phyloP scores from a whole-genome alignment of 2,888 invertebrate genomes.

The Drosophila kuntzei region DNA sequence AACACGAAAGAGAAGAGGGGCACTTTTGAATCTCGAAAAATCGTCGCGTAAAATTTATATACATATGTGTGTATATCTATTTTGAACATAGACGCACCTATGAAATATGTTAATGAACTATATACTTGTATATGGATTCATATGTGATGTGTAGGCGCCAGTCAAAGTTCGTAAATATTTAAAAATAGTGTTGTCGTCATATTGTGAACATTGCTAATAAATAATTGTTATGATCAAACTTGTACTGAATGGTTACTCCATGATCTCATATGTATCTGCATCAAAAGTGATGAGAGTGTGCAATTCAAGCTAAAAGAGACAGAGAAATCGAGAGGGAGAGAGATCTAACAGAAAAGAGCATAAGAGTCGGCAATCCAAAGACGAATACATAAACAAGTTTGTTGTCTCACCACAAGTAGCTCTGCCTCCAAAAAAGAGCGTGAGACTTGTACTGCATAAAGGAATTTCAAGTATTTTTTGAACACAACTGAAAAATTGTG shows the following conservation, averaged over 20 bases:
- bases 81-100: constrained; percentile 27
- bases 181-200: constrained; percentile 28
- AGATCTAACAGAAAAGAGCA: not conserved
- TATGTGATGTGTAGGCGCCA: not conserved
- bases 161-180: constrained; percentile 18
- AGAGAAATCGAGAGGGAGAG: constrained; percentile 1
- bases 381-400: constrained; percentile 35
- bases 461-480: constrained; percentile 21
- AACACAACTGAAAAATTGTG: not conserved
- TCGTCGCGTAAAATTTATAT: constrained; percentile 23
- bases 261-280: constrained; percentile 46
- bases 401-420: not conserved
- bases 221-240: constrained; percentile 18
- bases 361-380: not conserved
- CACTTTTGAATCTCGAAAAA: constrained; percentile 8
- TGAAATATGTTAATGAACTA: constrained; percentile 27
- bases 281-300: constrained; percentile 9
- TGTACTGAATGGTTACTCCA: constrained; percentile 12
- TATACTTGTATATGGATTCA: not conserved
- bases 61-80: constrained; percentile 10
- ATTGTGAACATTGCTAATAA: constrained; percentile 11
- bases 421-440: not conserved
- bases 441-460: not conserved
- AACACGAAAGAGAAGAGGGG: constrained; percentile 8
- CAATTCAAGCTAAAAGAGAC: not conserved